Conservation (phyloP, 1,140 invertebrate species). For the Pissodes strobi region DNA sequence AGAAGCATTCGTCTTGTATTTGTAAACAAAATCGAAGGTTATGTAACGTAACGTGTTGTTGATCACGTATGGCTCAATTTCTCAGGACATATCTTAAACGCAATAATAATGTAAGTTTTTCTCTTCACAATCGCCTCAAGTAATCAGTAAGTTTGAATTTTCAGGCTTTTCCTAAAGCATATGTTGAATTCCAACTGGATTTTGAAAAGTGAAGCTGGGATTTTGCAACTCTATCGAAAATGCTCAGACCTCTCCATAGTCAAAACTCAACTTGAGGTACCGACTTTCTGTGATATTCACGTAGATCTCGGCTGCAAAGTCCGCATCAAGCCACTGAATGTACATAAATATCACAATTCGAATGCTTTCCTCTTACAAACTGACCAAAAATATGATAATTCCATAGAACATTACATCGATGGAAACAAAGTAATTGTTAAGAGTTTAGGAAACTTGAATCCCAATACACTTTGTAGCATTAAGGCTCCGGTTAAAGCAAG, state of each 20-base stretch:
- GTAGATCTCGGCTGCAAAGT: conserved; percentile 39
- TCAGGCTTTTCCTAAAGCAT: conserved; percentile 9
- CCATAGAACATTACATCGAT: conserved; percentile 30
- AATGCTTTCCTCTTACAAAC: conserved; percentile 31
- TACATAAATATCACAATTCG: conserved; percentile 37
- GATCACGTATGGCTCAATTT: too few species aligned
- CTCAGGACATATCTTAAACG: too few species aligned
- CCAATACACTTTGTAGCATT: conserved; percentile 33
- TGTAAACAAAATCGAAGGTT: too few species aligned
- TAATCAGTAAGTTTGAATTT: too few species aligned
- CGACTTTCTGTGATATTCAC: conserved; percentile 38
- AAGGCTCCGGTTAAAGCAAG: conserved; percentile 47
- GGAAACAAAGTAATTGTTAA: conserved; percentile 31
- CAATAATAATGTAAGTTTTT: too few species aligned
- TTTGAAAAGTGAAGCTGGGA: neutral
- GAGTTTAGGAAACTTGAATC: conserved; percentile 5
- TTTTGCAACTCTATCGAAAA: conserved; percentile 8
- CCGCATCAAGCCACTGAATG: conserved; percentile 36
- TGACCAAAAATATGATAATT: conserved; percentile 29
- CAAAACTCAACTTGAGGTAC: conserved; percentile 34
- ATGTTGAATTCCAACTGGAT: neutral
- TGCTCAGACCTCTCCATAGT: conserved; percentile 32
- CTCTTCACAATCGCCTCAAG: too few species aligned
- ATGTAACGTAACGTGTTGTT: too few species aligned
- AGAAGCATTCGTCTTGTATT: too few species aligned